Conservation (phyloP, 2,888 invertebrate species). For the Scaptomyza flava region DNA sequence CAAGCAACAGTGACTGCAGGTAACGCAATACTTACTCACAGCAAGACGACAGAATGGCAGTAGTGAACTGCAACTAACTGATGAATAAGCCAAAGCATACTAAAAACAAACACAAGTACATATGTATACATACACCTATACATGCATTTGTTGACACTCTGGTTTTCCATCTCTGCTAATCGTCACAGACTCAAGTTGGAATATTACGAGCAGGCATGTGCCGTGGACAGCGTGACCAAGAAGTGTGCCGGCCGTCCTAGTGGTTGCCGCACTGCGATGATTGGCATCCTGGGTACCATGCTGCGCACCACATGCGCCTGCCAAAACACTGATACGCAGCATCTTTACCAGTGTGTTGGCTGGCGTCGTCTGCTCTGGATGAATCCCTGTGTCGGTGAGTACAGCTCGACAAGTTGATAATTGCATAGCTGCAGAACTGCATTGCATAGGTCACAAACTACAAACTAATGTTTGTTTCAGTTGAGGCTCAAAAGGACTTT, state of each 20-base stretch:
- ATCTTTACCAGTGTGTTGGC: conserved; percentile 94
- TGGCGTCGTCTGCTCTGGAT: conserved; percentile 96
- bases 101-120: neutral
- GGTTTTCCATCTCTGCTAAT: conserved; percentile 9
- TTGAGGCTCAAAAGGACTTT: conserved; percentile 95
- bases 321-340: conserved; percentile 92
- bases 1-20: conserved; percentile 51
- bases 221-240: conserved; percentile 94
- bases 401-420: neutral
- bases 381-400: conserved; percentile 96
- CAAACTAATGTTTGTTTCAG: conserved; percentile 83
- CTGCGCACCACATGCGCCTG: conserved; percentile 94
- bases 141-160: conserved; percentile 33
- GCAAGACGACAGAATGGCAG: conserved; percentile 23
- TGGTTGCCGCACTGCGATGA: conserved; percentile 93
- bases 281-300: conserved; percentile 95
- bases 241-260: conserved; percentile 94
- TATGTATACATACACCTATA: neutral
- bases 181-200: conserved; percentile 89
- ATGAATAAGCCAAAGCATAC: conserved; percentile 11
- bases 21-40: conserved; percentile 55
- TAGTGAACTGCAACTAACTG: conserved; percentile 47
- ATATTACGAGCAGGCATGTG: conserved; percentile 95
- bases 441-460: neutral
- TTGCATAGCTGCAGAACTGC: conserved; percentile 5